phyloP scores from a whole-genome alignment of 1,140 invertebrate species.

The Formica exsecta region DNA sequence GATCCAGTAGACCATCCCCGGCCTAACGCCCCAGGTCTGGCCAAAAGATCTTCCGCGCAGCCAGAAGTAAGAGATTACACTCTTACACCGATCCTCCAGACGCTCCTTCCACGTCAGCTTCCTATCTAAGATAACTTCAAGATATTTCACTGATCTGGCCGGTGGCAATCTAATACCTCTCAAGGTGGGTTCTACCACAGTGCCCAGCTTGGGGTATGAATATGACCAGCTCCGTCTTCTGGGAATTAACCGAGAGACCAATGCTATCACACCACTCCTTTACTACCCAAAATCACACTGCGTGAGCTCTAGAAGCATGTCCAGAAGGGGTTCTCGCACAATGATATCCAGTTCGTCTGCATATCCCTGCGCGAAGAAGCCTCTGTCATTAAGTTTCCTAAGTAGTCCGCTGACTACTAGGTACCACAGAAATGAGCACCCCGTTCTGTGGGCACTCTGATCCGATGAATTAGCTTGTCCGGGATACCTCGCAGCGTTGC shows the following conservation, averaged over 20 bases:
- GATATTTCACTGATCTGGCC: neutral
- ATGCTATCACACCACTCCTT: neutral
- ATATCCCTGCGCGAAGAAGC: neutral
- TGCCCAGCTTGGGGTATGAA: neutral
- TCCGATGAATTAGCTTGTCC: neutral
- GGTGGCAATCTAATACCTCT: neutral
- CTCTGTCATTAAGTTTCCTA: neutral
- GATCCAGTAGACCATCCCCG: too few species aligned
- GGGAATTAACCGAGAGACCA: neutral
- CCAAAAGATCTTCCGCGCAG: too few species aligned
- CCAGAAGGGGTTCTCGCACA: neutral
- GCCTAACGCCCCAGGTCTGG: too few species aligned
- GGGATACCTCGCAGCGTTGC: neutral
- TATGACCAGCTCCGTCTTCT: neutral
- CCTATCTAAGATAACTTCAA: neutral
- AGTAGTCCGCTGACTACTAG: neutral
- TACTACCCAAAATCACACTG: neutral
- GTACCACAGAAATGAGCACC: neutral
- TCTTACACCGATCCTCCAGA: neutral
- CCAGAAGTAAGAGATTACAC: too few species aligned
- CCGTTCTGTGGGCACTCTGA: neutral
- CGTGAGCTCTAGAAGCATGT: neutral
- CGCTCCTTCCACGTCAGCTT: neutral
- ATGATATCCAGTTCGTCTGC: neutral
- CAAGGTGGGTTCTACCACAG: neutral